Percentiles rank a stretch among this genome's conserved stretches.
Conservation (phyloP, 2,113 vertebrate genomes). For the Albula goreensis region DNA sequence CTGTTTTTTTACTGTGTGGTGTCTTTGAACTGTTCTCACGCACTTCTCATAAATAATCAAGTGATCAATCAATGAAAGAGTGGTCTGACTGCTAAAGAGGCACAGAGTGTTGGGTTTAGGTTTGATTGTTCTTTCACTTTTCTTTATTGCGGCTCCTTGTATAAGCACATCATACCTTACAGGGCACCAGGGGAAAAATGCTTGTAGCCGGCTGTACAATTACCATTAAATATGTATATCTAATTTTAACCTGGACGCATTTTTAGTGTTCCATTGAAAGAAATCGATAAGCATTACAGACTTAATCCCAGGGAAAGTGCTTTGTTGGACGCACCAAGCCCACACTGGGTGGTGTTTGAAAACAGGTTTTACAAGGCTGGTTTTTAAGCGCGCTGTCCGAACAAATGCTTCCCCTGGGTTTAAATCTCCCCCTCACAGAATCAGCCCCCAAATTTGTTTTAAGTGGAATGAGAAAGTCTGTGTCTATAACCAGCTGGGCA, state of each 20-base stretch:
- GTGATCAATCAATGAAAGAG: constrained; percentile 26
- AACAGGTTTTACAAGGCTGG: background rate
- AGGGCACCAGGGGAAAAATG: background rate
- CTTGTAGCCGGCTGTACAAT: background rate
- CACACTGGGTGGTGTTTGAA: background rate
- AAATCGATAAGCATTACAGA: background rate
- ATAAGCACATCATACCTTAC: background rate
- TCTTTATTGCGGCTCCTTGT: background rate
- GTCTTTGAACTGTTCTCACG: constrained; percentile 21
- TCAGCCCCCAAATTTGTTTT: background rate
- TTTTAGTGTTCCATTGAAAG: background rate
- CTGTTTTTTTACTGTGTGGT: background rate
- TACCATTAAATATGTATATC: background rate
- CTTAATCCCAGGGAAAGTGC: background rate
- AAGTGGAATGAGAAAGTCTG: background rate
- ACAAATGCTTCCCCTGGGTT: background rate
- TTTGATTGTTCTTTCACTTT: background rate
- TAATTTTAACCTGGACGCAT: background rate
- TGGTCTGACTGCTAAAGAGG: background rate
- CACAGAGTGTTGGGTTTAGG: background rate
- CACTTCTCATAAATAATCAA: constrained; percentile 36
- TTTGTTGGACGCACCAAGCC: background rate
- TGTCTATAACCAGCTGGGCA: background rate
- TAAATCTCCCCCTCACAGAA: background rate
- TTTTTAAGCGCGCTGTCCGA: background rate